Evolutionary conservation across 2,113 vertebrate genomes (phyloP).

Genomic region (Miniopterus natalensis): DNA sequence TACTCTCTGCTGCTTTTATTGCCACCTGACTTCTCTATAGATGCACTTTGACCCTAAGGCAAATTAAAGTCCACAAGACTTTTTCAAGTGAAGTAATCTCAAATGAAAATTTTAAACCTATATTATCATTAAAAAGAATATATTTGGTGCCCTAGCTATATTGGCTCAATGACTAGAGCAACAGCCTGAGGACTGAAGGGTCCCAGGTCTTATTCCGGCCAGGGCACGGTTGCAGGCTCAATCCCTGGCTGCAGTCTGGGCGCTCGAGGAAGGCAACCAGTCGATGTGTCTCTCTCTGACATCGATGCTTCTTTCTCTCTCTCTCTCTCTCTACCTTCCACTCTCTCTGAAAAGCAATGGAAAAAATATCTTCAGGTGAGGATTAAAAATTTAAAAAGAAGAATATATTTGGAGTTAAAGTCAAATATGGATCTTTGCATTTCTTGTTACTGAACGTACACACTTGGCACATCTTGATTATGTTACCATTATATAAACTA

Average conservation of each 20-base stretch:
- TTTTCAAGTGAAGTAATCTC: neutral
- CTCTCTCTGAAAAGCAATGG: no score
- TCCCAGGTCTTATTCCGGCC: no score
- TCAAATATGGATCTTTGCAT: neutral
- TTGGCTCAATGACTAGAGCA: no score
- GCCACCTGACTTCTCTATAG: neutral
- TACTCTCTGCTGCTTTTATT: neutral
- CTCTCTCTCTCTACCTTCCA: no score
- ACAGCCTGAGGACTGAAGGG: no score
- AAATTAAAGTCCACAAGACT: constrained; percentile 8
- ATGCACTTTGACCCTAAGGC: neutral
- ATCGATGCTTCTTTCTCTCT: no score
- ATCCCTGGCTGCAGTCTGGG: no score
- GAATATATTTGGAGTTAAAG: neutral
- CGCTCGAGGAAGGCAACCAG: no score
- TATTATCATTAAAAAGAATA: neutral
- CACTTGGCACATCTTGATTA: neutral
- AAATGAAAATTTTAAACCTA: neutral
- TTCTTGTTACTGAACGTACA: neutral
- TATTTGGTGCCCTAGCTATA: neutral
- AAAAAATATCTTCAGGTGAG: no score
- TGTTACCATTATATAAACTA: neutral
- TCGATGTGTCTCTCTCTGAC: no score
- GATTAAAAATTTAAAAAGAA: no score
- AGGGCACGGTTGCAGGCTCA: no score